Percentiles rank a stretch among this genome's conserved stretches.
Conservation (phyloP, 2,888 invertebrate genomes). For the Yponomeuta malinellus region DNA sequence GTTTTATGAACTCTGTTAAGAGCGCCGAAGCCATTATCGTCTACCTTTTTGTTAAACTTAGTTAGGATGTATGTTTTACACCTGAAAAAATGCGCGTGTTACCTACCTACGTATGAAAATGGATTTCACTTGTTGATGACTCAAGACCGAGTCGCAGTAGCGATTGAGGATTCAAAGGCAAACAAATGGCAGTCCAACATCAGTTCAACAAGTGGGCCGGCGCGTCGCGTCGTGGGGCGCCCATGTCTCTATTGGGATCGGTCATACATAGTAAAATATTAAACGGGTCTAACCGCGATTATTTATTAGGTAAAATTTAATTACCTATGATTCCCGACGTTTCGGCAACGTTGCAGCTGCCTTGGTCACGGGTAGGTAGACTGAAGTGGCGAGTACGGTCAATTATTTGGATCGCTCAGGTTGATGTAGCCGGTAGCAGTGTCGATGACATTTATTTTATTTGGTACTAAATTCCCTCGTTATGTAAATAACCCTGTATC, state of each 20-base stretch:
- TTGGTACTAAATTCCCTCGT: background rate
- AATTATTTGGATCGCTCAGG: background rate
- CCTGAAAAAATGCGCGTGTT: too few relatives aligned
- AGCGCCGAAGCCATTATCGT: background rate
- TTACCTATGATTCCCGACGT: too few relatives aligned
- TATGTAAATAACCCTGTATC: slow-evolving; percentile 6
- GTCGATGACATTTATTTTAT: background rate
- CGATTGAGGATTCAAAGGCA: slow-evolving; percentile 45
- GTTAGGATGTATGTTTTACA: too few relatives aligned
- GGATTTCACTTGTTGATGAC: slow-evolving; percentile 24
- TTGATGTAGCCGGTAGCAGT: background rate
- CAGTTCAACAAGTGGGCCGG: slow-evolving; percentile 61
- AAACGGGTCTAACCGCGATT: too few relatives aligned
- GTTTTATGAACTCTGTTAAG: background rate
- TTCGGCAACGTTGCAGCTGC: too few relatives aligned
- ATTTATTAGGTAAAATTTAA: too few relatives aligned
- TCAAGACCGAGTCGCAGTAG: slow-evolving; percentile 50
- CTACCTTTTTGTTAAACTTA: too few relatives aligned
- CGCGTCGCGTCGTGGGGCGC: slow-evolving; percentile 14
- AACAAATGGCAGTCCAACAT: slow-evolving; percentile 62
- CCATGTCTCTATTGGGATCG: background rate
- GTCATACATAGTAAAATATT: too few relatives aligned
- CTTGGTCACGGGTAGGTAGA: too few relatives aligned
- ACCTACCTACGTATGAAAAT: background rate
- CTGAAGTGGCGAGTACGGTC: too few relatives aligned